phyloP scores from a whole-genome alignment of 2,888 invertebrate species.

The Cremastobaeus sp. region DNA sequence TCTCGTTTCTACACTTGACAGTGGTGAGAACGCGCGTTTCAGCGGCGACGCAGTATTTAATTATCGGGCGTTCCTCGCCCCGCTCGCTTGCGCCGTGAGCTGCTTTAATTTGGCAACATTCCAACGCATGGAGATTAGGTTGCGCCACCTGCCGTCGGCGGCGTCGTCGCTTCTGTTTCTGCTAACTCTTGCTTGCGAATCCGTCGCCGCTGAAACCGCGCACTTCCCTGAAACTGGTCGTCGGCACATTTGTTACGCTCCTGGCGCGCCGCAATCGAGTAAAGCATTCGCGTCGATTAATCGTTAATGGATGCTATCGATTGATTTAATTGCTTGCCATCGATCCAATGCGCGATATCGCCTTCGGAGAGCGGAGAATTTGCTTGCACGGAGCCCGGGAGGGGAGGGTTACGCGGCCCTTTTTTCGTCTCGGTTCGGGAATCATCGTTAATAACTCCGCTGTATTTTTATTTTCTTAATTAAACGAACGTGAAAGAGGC shows the following conservation, averaged over 20 bases:
- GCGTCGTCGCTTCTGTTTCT: slow-evolving; percentile 54
- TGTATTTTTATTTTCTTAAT: slow-evolving; percentile 39
- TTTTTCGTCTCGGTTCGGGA: slow-evolving; percentile 36
- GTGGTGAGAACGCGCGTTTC: slow-evolving; percentile 61
- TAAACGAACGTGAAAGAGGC: slow-evolving; percentile 28
- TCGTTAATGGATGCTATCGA: slow-evolving; percentile 61
- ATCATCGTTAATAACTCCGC: slow-evolving; percentile 44
- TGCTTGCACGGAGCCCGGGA: slow-evolving; percentile 10
- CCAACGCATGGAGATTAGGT: slow-evolving; percentile 69
- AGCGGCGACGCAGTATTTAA: slow-evolving; percentile 57
- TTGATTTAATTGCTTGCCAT: slow-evolving; percentile 59
- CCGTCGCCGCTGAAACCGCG: slow-evolving; percentile 46
- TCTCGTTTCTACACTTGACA: slow-evolving; percentile 51
- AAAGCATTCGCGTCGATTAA: slow-evolving; percentile 58
- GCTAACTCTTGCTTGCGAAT: slow-evolving; percentile 1
- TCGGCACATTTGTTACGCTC: slow-evolving; percentile 54
- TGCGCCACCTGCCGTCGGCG: slow-evolving; percentile 65
- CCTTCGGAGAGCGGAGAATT: slow-evolving; percentile 36
- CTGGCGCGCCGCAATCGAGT: slow-evolving; percentile 58
- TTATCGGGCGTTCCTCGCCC: slow-evolving; percentile 53
- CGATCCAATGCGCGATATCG: slow-evolving; percentile 47
- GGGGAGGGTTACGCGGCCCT: slow-evolving; percentile 4
- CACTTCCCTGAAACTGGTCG: slow-evolving; percentile 51
- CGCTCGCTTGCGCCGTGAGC: slow-evolving; percentile 26
- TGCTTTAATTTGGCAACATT: slow-evolving; percentile 71